phyloP scores from a whole-genome alignment of 2,113 vertebrate species.

The Cinclus cinclus region DNA sequence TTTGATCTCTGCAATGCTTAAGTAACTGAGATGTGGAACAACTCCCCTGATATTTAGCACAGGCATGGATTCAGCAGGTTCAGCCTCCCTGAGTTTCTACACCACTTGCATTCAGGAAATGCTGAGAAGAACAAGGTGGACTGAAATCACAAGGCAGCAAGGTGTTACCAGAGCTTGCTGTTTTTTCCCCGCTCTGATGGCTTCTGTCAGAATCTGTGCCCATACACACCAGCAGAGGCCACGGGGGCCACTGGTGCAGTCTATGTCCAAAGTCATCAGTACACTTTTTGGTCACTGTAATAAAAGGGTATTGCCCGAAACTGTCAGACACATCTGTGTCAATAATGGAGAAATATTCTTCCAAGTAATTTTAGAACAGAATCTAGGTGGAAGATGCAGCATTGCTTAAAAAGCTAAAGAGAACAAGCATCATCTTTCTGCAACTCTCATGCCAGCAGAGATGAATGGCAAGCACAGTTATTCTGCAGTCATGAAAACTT shows the following conservation, averaged over 20 bases:
- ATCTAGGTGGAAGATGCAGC: background rate
- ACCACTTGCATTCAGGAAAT: background rate
- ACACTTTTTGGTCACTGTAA: background rate
- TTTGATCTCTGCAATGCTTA: background rate
- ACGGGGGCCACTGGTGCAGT: background rate
- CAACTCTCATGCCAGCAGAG: background rate
- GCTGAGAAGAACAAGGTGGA: fast-evolving
- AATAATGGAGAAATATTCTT: background rate
- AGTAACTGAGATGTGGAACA: background rate
- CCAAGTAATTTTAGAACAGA: background rate
- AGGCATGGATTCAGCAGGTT: background rate
- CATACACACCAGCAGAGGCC: background rate
- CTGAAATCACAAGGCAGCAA: background rate
- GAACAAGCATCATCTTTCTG: background rate
- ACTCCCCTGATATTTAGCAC: background rate
- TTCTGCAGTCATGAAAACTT: background rate
- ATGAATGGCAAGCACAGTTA: background rate
- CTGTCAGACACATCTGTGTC: background rate
- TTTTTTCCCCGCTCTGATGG: background rate
- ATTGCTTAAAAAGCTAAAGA: background rate
- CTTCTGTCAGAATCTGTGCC: background rate
- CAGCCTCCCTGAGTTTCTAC: background rate
- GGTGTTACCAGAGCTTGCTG: background rate
- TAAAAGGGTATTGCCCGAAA: background rate
- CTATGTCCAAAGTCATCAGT: background rate